Percentiles rank a stretch among this genome's conserved stretches.
Conservation (phyloP, 2,113 vertebrate genomes). For the Etia nguti region DNA sequence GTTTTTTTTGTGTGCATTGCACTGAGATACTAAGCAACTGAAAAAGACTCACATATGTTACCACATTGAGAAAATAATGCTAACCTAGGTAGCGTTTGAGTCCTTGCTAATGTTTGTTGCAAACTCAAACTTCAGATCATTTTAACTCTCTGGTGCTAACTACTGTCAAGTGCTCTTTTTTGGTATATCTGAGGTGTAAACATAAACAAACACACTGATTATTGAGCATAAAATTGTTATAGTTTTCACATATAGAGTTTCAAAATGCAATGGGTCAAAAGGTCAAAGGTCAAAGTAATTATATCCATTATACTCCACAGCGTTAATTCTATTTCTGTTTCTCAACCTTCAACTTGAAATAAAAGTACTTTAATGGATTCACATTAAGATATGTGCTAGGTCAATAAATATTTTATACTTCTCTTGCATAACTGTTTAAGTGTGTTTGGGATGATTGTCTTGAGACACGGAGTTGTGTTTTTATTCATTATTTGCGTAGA, state of each 20-base stretch:
- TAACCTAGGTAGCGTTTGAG: no score
- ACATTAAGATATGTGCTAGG: neutral
- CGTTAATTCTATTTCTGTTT: neutral
- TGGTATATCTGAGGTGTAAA: neutral
- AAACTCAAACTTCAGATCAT: neutral
- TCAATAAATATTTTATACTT: neutral
- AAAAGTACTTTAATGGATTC: neutral
- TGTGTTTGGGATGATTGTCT: neutral
- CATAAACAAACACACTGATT: neutral
- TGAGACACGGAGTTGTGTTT: neutral
- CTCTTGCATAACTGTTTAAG: neutral
- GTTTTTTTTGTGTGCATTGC: no score
- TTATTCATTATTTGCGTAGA: neutral
- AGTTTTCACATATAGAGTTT: neutral
- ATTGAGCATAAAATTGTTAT: neutral
- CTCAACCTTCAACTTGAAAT: neutral
- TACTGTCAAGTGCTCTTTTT: neutral
- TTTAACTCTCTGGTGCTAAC: neutral
- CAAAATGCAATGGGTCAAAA: neutral
- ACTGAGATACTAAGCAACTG: no score
- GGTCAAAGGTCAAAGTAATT: neutral
- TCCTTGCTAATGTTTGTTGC: no score
- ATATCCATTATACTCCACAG: neutral
- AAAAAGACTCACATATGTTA: no score
- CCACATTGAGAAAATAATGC: no score